Conservation (phyloP, 92 coral and sea anemone genomes). For the Epizoanthus stellaris region DNA sequence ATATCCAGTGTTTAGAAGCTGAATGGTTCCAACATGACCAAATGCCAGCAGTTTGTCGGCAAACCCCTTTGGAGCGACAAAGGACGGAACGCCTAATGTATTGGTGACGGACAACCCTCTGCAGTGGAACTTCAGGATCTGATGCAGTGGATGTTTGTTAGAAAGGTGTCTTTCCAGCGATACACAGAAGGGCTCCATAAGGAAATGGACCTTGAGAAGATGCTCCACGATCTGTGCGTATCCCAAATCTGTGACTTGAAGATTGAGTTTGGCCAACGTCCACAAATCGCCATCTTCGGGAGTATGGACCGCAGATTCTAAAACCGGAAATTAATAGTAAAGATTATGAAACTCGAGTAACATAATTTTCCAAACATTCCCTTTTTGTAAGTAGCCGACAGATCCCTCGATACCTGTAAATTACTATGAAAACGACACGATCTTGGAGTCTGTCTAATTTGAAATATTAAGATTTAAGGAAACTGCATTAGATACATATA, state of each 20-base stretch:
- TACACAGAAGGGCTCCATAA: constrained; percentile 53
- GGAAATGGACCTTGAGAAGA: constrained; percentile 54
- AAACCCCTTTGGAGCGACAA: neutral
- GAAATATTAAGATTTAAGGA: too few relatives aligned
- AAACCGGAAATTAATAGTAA: neutral
- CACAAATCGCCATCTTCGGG: constrained; percentile 62
- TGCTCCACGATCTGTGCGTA: constrained; percentile 64
- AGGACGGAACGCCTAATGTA: constrained; percentile 18
- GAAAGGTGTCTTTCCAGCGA: constrained; percentile 41
- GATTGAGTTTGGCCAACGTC: constrained; percentile 62
- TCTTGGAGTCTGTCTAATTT: too few relatives aligned
- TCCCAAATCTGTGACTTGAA: constrained; percentile 56
- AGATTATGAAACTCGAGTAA: neutral
- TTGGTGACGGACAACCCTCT: constrained; percentile 37
- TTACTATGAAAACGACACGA: too few relatives aligned
- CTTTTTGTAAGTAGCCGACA: too few relatives aligned
- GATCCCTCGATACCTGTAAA: too few relatives aligned
- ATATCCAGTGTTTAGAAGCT: constrained; percentile 40
- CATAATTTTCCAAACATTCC: too few relatives aligned
- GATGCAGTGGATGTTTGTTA: constrained; percentile 37
- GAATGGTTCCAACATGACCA: constrained; percentile 40
- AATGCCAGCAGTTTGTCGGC: constrained; percentile 32
- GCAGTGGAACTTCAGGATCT: constrained; percentile 49
- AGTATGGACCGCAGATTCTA: constrained; percentile 54
- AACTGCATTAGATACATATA: too few relatives aligned